Evolutionary conservation across 2,888 invertebrate genomes (phyloP), one percentile per base, ranked within the genome.

Genomic region (Ligdia adustata): DNA sequence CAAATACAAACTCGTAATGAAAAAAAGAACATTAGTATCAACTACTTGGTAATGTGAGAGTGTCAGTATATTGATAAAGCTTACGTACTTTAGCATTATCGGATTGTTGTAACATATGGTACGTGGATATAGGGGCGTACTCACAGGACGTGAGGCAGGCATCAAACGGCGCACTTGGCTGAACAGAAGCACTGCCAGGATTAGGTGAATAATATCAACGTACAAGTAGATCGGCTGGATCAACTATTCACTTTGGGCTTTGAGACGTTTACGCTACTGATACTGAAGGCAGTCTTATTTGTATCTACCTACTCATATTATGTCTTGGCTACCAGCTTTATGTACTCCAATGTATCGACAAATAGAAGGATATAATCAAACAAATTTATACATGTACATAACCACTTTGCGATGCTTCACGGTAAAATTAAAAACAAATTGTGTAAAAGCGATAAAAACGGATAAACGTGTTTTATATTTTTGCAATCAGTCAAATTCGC

Each of bases 151-250:
- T 7, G n/a, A 2, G 41, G 34, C 50, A 53, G 52, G 51, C 41
- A 60, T 56, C 57, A 55, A 60, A 45, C 52, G 48, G 47, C 50
- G 41, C 47, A 55, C 44, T 47, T 37, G 40, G 52, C 39, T 55
- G 53, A 57, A 54, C 56, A 55, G 50, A 50, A 37, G 49, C 53
- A 53, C 47, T 44, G 46, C n/a, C 16, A 29, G 51, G 60, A 57
- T 57, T 61, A 58, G 44, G 51, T 44, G 56, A 55, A 55, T 45
- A 57, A 60, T 59, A 54, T 51, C 42, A 37, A 50, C 50, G 45
- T 49, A 49, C 32, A 41, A 35, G 47, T 42, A 42, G 48, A 42
- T 49, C 29, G 41, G 42, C 7, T 24, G 38, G 48, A 49, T 49
- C 42, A 43, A 39, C 42, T 38, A 49, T 33, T 43, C 48, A 43